Percentiles rank a stretch among this genome's conserved stretches.
Conservation (phyloP, 2,888 invertebrate species). For the Tromatobia lineatoria region DNA sequence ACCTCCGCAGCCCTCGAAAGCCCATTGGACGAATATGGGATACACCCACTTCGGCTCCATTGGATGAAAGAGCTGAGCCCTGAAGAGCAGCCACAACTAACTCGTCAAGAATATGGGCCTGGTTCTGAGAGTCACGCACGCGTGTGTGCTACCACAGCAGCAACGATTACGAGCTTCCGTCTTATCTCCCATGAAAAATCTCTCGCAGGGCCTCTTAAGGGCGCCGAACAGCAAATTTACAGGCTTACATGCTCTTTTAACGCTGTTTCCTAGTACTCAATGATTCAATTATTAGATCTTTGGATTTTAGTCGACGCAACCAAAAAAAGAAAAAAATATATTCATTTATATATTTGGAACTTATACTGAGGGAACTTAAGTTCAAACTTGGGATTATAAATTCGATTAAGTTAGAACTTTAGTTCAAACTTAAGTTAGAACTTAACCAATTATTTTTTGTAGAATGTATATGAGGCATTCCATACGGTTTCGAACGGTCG, state of each 20-base stretch:
- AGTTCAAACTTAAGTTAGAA: no score
- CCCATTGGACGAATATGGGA: conserved; percentile 57
- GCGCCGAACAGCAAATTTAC: neutral
- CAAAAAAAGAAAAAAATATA: no score
- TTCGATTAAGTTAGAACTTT: no score
- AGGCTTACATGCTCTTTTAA: neutral
- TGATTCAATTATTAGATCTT: conserved; percentile 2
- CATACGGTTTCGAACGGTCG: no score
- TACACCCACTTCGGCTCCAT: conserved; percentile 62
- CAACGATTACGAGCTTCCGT: conserved; percentile 4
- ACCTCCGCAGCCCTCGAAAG: conserved; percentile 52
- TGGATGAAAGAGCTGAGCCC: conserved; percentile 46
- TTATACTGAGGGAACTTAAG: no score
- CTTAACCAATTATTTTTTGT: no score
- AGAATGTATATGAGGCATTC: no score
- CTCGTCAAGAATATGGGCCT: conserved; percentile 34
- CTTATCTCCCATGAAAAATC: conserved; percentile 15
- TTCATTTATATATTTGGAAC: no score
- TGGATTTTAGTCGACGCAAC: neutral
- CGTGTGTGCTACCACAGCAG: neutral
- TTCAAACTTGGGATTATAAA: no score
- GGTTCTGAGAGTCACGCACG: conserved; percentile 17
- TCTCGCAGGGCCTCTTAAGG: neutral
- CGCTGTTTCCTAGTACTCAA: neutral
- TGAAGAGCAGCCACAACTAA: conserved; percentile 28